Base-by-base conservation (phyloP, 2,888 invertebrate species). In the Cheiracanthium punctorium region DNA sequence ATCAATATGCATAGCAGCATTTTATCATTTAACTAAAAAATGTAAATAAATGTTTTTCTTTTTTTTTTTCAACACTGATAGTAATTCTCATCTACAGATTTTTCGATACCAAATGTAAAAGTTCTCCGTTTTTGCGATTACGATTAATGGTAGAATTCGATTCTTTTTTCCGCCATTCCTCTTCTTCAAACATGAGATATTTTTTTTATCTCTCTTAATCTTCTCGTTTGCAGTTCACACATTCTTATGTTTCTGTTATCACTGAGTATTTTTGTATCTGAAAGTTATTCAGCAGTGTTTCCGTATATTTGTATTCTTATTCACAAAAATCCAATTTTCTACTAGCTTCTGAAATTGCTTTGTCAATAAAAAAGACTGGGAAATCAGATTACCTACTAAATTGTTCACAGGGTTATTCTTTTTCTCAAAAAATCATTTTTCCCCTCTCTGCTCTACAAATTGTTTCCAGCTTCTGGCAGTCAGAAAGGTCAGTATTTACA, bases 361-460 rank as follows among this genome's bases (percentile, higher is more conserved):
- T 58, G 58, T 58, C 58, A 58, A 58, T 58, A 58, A 24, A 58
- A 24, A 58, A 1, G 2, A 2, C 2, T 20, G 7, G 14, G 4
- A 24, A 58, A 58, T 58, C 20, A 58, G 58, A 58, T 58, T 58
- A 58, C 12, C 58, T 58, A 24, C 58, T 5, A 58, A 58, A 58
- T 58, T 58, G 58, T 58, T n/a, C 43, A n/a, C n/a, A 17, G 58
- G 58, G 20, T 58, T 24, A 5, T 10, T 48, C 14, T 48, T 48
- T 48, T 17, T 48, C 17, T 17, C 14, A 2, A 14, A 14, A 14
- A 14, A 14, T 48, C 17, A 14, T 48, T 48, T 48, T 48, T 10
- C 14, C 14, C 14, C 4, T 37, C 37, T 37, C 10, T 10, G 4
- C 10, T 37, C 43, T 48, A 17, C 2, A 17, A 37, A 37, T 37